Conservation (phyloP, 30 jellyfish, hydroid and myxozoan species). For the Cassiopea xamachana region DNA sequence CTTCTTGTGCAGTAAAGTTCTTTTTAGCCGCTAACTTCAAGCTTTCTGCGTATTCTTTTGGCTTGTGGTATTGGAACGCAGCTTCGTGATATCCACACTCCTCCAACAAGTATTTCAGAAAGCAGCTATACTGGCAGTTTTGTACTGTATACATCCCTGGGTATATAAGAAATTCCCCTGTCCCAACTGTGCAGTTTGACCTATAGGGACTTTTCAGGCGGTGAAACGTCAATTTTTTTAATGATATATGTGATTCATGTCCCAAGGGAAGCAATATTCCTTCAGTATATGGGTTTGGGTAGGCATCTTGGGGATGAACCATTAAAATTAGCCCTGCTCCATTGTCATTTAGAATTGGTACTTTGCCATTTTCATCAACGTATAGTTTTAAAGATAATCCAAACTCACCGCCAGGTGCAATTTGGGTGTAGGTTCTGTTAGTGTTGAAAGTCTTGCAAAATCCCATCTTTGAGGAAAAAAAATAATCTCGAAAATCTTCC, state of each 20-base stretch:
- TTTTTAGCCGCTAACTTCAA: background rate
- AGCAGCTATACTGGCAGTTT: conserved; percentile 60
- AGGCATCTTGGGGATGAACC: conserved; percentile 55
- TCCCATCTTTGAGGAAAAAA: conserved; percentile 16
- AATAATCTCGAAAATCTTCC: conserved; percentile 32
- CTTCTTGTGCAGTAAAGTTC: background rate
- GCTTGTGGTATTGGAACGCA: conserved; percentile 38
- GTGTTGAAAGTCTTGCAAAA: conserved; percentile 49
- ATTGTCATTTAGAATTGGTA: conserved; percentile 17
- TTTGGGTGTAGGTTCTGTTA: conserved; percentile 11
- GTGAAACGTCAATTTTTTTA: conserved; percentile 11
- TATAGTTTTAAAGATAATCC: conserved; percentile 11
- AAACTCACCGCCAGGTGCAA: conserved; percentile 43
- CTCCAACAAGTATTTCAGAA: conserved; percentile 20
- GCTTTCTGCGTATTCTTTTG: conserved; percentile 55
- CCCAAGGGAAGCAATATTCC: conserved; percentile 43
- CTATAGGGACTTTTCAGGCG: conserved; percentile 44
- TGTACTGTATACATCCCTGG: conserved; percentile 38
- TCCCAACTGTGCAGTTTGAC: conserved; percentile 52
- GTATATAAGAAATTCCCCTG: conserved; percentile 32
- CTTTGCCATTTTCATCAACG: conserved; percentile 30
- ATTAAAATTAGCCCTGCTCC: conserved; percentile 30
- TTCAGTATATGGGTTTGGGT: conserved; percentile 54
- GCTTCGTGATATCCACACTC: conserved; percentile 25
- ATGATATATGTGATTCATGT: conserved; percentile 12